phyloP scores from a whole-genome alignment of 2,797 vertebrate species.

The Clarias laeviceps region DNA sequence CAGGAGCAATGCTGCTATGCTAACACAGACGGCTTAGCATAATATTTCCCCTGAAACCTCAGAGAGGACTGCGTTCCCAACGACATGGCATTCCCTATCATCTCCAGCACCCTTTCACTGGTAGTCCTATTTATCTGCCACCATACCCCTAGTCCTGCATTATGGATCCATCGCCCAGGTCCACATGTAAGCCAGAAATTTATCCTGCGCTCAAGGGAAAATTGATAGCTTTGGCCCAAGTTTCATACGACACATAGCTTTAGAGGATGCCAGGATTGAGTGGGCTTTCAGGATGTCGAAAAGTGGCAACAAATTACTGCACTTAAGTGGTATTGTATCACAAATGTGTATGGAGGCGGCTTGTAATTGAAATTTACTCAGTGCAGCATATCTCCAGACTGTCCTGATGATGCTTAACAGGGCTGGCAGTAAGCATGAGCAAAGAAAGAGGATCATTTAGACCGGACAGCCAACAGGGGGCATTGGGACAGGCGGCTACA shows the following conservation, averaged over 20 bases:
- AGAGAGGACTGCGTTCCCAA: constrained; percentile 85
- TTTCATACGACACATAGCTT: constrained; percentile 1
- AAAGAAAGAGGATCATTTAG: neutral
- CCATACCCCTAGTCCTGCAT: neutral
- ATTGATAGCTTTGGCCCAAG: constrained; percentile 27
- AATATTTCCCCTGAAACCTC: constrained; percentile 83
- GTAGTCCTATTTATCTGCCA: constrained; percentile 35
- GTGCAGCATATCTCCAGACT: constrained; percentile 39
- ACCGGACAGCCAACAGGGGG: constrained; percentile 2
- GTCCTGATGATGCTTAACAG: neutral
- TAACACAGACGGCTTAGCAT: constrained; percentile 99
- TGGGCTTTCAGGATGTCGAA: constrained; percentile 58
- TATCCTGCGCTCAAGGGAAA: neutral
- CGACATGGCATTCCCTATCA: constrained; percentile 83
- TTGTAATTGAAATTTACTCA: constrained; percentile 71
- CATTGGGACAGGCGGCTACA: neutral
- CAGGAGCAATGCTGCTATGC: constrained; percentile 99
- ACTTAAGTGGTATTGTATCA: constrained; percentile 48
- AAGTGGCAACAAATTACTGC: constrained; percentile 67
- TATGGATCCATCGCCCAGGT: neutral
- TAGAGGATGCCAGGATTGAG: constrained; percentile 51
- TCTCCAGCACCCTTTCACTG: constrained; percentile 72
- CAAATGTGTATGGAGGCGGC: constrained; percentile 47
- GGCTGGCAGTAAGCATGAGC: neutral
- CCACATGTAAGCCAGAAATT: neutral